Evolutionary conservation across 2,888 invertebrate genomes (phyloP), one percentile per base, ranked within the genome.

Genomic region (Taenaris catops): DNA sequence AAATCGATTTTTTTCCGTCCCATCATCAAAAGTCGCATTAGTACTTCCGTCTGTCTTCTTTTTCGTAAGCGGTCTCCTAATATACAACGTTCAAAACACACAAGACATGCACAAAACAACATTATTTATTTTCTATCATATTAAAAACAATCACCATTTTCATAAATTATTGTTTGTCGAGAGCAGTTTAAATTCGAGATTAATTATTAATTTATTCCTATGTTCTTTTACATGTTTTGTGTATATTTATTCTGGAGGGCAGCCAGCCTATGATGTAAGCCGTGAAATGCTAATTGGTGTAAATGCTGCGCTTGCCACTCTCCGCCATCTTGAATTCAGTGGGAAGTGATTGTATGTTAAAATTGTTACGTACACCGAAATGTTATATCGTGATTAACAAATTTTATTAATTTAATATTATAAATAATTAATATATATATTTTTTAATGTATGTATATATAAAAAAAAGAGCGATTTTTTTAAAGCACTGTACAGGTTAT

Each of bases 261-360:
- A 79, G 83, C 81, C 83, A 83, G 83, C 80, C 83, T 83, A 60
- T 63, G 68, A 62, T 58, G 46, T 44, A 40, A 36, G 39, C 37
- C 40, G 33, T 26, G n/a, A 40, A 41, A 27, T 32, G 40, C 31
- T 40, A 32, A 44, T 44, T 39, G 37, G 44, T 44, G 37, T 44
- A 29, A 44, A 53, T 57, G 75, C 75, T 70, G 75, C 69, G 73
- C 75, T 72, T 68, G 76, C 71, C 73, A 65, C 70, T 69, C 76
- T 58, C 34, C 35, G 40, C 44, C 40, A 27, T 34, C 19, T 33
- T 41, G 17, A 9, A 6, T 31, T 25, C 8, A 5, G 25, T 40
- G 40, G 25, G 35, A 47, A 44, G 33, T 48, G 47, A 48, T 56
- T 59, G 48, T 58, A 50, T 54, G 46, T 26, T 16, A n/a, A 25